phyloP scores from a whole-genome alignment of 2,797 vertebrate species.

The Ctenopoma multispine region DNA sequence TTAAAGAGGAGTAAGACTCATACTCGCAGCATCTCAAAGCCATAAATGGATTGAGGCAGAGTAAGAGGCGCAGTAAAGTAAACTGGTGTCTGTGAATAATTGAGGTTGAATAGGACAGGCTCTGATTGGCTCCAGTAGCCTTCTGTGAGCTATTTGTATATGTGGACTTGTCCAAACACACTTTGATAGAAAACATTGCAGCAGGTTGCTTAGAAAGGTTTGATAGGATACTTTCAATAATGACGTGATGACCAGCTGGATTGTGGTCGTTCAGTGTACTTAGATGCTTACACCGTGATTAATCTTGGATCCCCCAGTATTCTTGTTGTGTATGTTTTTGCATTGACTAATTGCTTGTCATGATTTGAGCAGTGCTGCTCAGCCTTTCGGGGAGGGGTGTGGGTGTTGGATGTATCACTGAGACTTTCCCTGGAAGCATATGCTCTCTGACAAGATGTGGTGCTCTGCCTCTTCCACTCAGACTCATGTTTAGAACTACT shows the following conservation, averaged over 20 bases:
- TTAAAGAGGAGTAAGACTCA: conserved; percentile 72
- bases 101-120: conserved; percentile 28
- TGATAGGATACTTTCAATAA: conserved; percentile 45
- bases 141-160: conserved; percentile 71
- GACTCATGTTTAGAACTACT: conserved; percentile 35
- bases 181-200: conserved; percentile 66
- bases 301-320: background rate
- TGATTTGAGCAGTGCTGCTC: conserved; percentile 18
- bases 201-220: conserved; percentile 41
- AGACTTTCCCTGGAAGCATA: conserved; percentile 25
- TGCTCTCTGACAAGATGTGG: conserved; percentile 9
- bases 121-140: conserved; percentile 53
- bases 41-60: conserved; percentile 72
- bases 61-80: conserved; percentile 65
- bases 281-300: background rate
- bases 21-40: conserved; percentile 59
- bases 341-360: conserved; percentile 32
- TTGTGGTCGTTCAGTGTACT: conserved; percentile 7
- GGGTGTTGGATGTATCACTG: conserved; percentile 28
- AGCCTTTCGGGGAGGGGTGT: conserved; percentile 5
- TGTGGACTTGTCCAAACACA: conserved; percentile 75
- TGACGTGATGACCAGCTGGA: conserved; percentile 35
- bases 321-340: conserved; percentile 19
- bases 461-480: conserved; percentile 2
- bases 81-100: conserved; percentile 64